Evolutionary conservation across 2,888 invertebrate genomes (phyloP), one percentile per base, ranked within the genome.

Genomic region (Mythimna pallens): DNA sequence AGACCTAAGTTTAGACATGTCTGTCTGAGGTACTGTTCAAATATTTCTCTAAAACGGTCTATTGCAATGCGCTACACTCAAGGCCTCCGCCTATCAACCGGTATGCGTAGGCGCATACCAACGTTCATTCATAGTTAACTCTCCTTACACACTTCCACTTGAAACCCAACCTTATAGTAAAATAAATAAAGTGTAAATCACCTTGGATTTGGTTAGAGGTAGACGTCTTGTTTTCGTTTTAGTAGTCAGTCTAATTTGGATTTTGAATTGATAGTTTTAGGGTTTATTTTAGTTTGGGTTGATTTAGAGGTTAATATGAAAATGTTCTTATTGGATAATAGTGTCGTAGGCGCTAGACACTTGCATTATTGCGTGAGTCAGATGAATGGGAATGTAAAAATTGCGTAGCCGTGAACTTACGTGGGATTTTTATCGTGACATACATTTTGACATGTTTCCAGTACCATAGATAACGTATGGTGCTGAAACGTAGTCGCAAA

Each of bases 311-410:
- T 86, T 78, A 85, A 74, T 82, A 79, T 79, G 78, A 70, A 70
- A 81, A 50, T 54, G 36, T 55, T 70, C 80, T 81, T 86, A 89
- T 91, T 90, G 86, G 81, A 89, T 91, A 90, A 90, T 88, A 81
- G 80, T 69, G 68, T 78, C 70, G 92, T 92, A 89, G 92, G 92
- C 89, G 91, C 83, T 86, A 88, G 88, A 88, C 85, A 77, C 87
- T 89, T 88, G 87, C 85, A 86, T 85, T 84, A 82, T 69, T 76
- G 67, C 86, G 71, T 89, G 91, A 92, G 83, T 91, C 89, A 90
- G 81, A 71, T 65, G 58, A 74, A 72, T 76, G 64, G 61, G 81
- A 75, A 83, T 81, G 62, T 75, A 65, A 80, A 81, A 83, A 83
- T 65, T 59, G 62, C 22, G 55, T 63, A 62, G 34, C 76, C 70